Evolutionary conservation across 2,888 invertebrate species (phyloP).

Genomic region (Microplitis manilae): DNA sequence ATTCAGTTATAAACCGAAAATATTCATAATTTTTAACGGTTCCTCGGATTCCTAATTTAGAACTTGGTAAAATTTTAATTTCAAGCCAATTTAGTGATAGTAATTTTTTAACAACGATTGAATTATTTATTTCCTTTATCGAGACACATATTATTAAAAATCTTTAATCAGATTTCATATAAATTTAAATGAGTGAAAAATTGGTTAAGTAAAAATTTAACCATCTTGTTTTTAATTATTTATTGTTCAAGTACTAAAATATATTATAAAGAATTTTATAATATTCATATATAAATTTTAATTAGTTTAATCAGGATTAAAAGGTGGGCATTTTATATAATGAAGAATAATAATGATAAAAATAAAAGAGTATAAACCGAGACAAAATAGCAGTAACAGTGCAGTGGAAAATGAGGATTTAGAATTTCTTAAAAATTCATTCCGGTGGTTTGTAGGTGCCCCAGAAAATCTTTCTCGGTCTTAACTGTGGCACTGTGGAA

Average conservation of each 20-base stretch:
- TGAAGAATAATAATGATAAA: neutral
- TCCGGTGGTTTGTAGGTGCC: slow-evolving; percentile 17
- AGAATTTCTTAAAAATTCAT: slow-evolving; percentile 23
- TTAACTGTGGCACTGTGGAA: slow-evolving; percentile 38
- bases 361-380: neutral
- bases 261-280: neutral
- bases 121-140: no score
- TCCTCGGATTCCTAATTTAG: no score
- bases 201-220: neutral
- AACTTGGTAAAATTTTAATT: no score
- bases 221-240: neutral
- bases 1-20: no score
- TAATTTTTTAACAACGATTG: no score
- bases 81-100: no score
- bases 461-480: slow-evolving; percentile 29
- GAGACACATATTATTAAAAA: neutral
- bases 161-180: neutral
- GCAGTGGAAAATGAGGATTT: slow-evolving; percentile 26
- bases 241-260: neutral
- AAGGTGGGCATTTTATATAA: neutral
- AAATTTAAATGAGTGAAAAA: neutral
- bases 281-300: neutral
- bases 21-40: no score
- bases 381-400: slow-evolving; percentile 14
- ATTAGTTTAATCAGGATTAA: neutral